Evolutionary conservation across 92 coral and sea anemone species (phyloP), one percentile per base, ranked within the genome.

Genomic region (Epizoanthus stellaris): DNA sequence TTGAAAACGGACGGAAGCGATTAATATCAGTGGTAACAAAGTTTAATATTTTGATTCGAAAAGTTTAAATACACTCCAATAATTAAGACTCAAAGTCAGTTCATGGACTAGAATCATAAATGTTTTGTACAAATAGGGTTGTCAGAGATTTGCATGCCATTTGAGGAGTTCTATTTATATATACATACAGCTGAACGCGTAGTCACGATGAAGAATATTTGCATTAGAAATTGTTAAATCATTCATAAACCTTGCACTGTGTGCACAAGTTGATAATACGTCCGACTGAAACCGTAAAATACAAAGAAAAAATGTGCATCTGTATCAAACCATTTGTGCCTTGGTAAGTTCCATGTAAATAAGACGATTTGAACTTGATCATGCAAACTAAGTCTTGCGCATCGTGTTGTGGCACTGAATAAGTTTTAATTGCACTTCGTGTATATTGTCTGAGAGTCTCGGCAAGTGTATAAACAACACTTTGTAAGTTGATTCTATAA

Each of bases 371-470:
- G 10, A 52, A 9, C 36, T 30, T 30, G 36, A 30, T 30, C 36
- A 30, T 30, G 36, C 56, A 52, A 52, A 52, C 56, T 9, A 52
- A 10, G 2, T 13, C 56, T 52, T 52, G 36, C 2, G 56, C 56
- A 52, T 52, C 56, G 56, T 10, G 56, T 52, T 52, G 12, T 52
- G 13, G 56, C 56, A 52, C 56, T 52, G 56, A 52, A 52, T 52
- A 52, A 0, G 56, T 52, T 52, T 52, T 52, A 52, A 52, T 38
- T 39, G 13, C 23, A 68, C 34, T 42, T 63, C 73, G 83, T 79
- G 39, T 79, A 70, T 79, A 63, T 79, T 79, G 19, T 34, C 56
- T 60, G 82, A 77, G 82, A 77, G 70, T 17, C 15, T 34, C 63
- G 17, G 39, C 83, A 79, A 63, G 21, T 79, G 83, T 79, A n/a